A percentile compares a stretch with the other conserved stretches of the same genome.
These are phyloP conservation scores for cattle (Bos taurus) DNA, from an alignment of 2,113 vertebrate genomes.

Conservation along the genomic window DNA sequence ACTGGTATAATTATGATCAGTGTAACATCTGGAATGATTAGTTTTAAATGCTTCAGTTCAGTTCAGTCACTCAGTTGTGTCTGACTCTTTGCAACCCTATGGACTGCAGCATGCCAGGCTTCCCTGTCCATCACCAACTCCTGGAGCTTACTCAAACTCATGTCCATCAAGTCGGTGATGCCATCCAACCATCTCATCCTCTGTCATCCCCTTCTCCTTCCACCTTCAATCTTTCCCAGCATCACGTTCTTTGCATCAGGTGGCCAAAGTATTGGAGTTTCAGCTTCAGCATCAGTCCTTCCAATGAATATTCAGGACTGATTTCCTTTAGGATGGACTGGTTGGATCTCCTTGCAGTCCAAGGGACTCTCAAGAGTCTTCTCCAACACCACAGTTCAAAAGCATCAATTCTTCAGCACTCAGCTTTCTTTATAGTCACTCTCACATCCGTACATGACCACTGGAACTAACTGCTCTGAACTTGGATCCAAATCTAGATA, in stretches of 20 bases:
- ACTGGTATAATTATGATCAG: constrained; percentile 22
- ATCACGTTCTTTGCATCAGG: neutral
- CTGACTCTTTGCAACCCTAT: neutral
- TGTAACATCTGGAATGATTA: constrained; percentile 51
- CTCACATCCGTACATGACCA: neutral
- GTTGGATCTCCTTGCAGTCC: neutral
- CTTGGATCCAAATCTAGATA: constrained; percentile 44
- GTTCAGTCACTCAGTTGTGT: neutral
- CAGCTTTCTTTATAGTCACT: neutral
- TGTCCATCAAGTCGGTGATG: neutral
- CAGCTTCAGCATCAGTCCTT: neutral
- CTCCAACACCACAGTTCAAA: neutral
- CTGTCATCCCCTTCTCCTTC: neutral
- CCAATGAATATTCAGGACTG: neutral
- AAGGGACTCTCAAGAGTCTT: neutral
- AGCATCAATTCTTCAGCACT: neutral
- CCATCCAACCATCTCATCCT: neutral
- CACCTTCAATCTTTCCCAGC: neutral
- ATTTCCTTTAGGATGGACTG: neutral
- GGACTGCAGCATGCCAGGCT: neutral
- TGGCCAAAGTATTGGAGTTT: neutral
- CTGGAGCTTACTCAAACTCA: neutral
- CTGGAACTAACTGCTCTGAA: constrained; percentile 44
- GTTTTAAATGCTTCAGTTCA: constrained; percentile 17
- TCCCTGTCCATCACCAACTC: neutral